Percentiles rank a stretch among this genome's conserved stretches.
phyloP scores from a whole-genome alignment of 2,113 vertebrate genomes.

The Glaucomys volans region DNA sequence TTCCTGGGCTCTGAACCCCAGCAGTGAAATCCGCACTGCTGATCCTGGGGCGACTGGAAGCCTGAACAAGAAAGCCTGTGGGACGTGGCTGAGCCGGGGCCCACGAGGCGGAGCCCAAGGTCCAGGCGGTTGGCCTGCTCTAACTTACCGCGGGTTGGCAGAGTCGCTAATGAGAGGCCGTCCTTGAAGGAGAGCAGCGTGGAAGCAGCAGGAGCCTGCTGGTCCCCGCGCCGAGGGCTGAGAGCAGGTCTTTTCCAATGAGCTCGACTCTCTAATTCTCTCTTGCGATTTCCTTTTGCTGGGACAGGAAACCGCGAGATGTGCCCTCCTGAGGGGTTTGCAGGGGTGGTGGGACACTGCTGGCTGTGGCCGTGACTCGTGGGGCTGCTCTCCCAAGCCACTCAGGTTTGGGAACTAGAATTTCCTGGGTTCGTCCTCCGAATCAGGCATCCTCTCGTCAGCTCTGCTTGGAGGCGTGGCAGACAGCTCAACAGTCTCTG shows the following conservation, averaged over 20 bases:
- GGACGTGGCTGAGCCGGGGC: not conserved
- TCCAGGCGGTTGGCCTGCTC: not conserved
- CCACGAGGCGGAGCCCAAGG: too few relatives aligned
- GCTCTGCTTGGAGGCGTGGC: too few relatives aligned
- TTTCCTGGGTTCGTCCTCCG: too few relatives aligned
- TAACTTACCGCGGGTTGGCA: not conserved
- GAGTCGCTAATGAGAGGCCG: not conserved
- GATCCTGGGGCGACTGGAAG: not conserved
- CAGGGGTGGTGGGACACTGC: too few relatives aligned
- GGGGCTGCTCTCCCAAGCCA: too few relatives aligned
- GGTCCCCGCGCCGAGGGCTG: not conserved
- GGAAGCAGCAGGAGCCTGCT: not conserved
- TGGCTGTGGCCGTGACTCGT: rapidly evolving
- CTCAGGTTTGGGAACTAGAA: too few relatives aligned
- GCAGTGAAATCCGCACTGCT: not conserved
- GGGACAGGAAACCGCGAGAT: not conserved
- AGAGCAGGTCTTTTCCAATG: not conserved
- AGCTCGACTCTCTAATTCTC: not conserved
- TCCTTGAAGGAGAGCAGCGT: not conserved
- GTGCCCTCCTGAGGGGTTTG: not conserved
- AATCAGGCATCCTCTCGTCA: too few relatives aligned
- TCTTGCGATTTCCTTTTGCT: not conserved
- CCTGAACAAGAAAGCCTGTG: not conserved
- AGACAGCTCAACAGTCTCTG: too few relatives aligned
- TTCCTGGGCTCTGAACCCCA: not conserved